phyloP scores from a whole-genome alignment of 2,113 vertebrate genomes.

The Tangachromis dhanisi region DNA sequence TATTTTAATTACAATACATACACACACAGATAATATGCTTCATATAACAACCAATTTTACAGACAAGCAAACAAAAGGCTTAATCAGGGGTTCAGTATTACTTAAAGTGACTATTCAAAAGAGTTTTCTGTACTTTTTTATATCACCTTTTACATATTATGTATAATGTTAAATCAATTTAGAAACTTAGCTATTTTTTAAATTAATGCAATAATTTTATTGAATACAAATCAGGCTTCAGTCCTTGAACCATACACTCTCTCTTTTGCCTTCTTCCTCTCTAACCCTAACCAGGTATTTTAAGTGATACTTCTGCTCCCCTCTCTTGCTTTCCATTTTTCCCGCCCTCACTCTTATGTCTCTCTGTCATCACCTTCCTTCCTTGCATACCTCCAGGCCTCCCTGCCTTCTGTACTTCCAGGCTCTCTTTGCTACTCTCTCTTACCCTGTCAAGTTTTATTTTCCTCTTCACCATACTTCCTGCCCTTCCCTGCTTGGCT shows the following conservation, averaged over 20 bases:
- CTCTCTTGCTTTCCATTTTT: not conserved
- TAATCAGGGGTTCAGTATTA: not conserved
- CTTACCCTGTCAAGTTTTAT: not conserved
- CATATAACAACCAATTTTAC: not conserved
- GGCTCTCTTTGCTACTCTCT: not conserved
- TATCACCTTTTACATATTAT: not conserved
- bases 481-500: not conserved
- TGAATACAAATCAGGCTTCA: not conserved
- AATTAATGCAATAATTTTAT: not conserved
- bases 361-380: not conserved
- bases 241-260: not conserved
- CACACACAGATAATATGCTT: not conserved
- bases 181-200: not conserved
- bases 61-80: not conserved
- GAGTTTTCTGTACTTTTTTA: not conserved
- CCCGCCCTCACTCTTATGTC: not conserved
- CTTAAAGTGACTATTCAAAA: not conserved
- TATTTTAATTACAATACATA: not conserved
- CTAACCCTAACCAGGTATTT: constrained; percentile 10
- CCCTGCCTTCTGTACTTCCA: not conserved
- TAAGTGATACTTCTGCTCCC: constrained; percentile 26
- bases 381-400: not conserved
- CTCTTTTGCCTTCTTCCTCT: not conserved
- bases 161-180: not conserved
- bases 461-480: not conserved